Base-by-base conservation (phyloP, 2,113 vertebrate species). In the Thomomys bottae region DNA sequence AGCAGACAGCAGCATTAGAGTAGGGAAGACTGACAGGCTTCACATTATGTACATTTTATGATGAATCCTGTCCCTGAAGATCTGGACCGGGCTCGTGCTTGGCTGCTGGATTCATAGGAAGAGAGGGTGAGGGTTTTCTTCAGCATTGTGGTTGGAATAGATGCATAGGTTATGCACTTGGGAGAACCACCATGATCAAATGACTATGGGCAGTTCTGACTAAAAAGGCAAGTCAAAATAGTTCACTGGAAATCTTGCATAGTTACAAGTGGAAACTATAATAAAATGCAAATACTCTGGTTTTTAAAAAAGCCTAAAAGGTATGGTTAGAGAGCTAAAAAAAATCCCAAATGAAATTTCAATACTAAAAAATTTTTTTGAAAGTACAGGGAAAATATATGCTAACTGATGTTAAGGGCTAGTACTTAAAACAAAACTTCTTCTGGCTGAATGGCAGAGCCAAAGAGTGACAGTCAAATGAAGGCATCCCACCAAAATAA, bases 271-370 rank as follows among this genome's bases (percentile, higher is more conserved):
- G 15, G 59, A 95, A 93, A 91, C 28, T 20, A 83, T 30, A 83
- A 87, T 49, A 87, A 88, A 94, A 96, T 90, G 92, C 66, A 94
- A 71, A 88, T 88, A 77, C 79, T 42, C 66, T 81, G 49, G 49
- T 87, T 91, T 24, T 21, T 73, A 85, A 92, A 83, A 57, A 84
- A n/a, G n/a, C n/a, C n/a, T 63, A 64, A 57, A 89, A 54, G 61
- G 7, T 49, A 71, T 5, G 66, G 63, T 38, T 94, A 34, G 75
- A 83, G 92, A 75, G 49, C 20, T 87, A 94, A 92, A 84, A 94
- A 92, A 84, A 91, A 61, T 88, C 59, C 82, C 78, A 61, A 73
- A 89, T 79, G 79, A 94, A 92, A 75, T 71, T 49, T 23, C 9
- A 85, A 84, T 73, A 87, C 76, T 87, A 8, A 84, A 87, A 94